Percentiles rank a stretch among this genome's conserved stretches.
Conservation (phyloP, 2,113 vertebrate species). For the Australoheros scitulus region DNA sequence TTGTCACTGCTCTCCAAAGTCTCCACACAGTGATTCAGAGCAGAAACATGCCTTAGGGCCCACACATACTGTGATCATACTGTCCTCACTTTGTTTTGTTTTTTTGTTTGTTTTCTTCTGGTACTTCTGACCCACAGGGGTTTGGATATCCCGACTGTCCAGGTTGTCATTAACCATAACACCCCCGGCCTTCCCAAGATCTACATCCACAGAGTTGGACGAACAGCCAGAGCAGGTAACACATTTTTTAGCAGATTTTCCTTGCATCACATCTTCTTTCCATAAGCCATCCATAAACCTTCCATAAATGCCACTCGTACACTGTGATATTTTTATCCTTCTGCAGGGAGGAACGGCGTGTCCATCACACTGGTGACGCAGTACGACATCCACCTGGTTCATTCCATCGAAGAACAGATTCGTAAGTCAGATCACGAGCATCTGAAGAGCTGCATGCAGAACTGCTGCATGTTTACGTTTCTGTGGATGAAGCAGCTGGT, state of each 20-base stretch:
- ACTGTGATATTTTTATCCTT: background rate
- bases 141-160: conserved; percentile 93
- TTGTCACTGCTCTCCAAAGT: background rate
- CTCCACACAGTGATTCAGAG: background rate
- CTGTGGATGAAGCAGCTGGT: background rate
- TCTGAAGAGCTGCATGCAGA: background rate
- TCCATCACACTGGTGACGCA: conserved; percentile 94
- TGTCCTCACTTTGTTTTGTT: background rate
- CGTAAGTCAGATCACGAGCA: conserved; percentile 80
- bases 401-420: conserved; percentile 88
- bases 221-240: conserved; percentile 92
- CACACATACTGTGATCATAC: background rate
- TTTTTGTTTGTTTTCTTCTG: background rate
- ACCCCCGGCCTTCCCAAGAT: conserved; percentile 92
- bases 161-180: conserved; percentile 96
- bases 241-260: background rate
- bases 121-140: conserved; percentile 78
- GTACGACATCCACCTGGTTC: conserved; percentile 96
- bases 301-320: background rate
- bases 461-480: background rate
- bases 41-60: background rate
- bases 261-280: background rate
- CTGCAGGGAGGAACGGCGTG: conserved; percentile 86
- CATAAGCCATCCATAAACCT: background rate
- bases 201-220: conserved; percentile 94